Evolutionary conservation across 2,888 invertebrate species (phyloP).

Genomic region (Acrocera orbiculus): DNA sequence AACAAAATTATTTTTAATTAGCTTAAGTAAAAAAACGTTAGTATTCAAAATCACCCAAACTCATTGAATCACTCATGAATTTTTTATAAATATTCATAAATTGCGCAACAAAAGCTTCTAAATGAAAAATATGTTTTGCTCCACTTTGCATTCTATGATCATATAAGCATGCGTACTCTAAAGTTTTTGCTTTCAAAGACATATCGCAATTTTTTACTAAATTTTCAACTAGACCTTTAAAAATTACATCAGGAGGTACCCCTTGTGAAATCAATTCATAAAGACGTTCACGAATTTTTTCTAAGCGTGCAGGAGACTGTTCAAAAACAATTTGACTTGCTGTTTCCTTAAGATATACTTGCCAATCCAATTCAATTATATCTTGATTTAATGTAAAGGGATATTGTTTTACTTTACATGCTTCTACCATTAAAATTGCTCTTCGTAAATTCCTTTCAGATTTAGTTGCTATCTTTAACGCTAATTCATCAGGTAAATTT

Average conservation of each 20-base stretch:
- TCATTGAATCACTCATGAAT: constrained; percentile 35
- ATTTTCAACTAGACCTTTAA: constrained; percentile 68
- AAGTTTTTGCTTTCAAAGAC: constrained; percentile 68
- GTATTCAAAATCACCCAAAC: constrained; percentile 27
- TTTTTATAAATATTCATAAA: constrained; percentile 91
- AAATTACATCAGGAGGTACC: constrained; percentile 83
- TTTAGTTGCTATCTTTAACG: constrained; percentile 54
- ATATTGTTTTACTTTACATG: constrained; percentile 81
- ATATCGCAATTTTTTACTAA: constrained; percentile 80
- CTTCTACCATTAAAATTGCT: constrained; percentile 85
- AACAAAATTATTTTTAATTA: no score
- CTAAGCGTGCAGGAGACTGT: constrained; percentile 68
- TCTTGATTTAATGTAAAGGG: constrained; percentile 65
- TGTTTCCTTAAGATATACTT: constrained; percentile 67
- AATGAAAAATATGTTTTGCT: constrained; percentile 86
- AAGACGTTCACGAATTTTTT: constrained; percentile 68
- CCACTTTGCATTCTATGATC: constrained; percentile 87
- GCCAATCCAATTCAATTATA: constrained; percentile 85
- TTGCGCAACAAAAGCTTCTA: constrained; percentile 92
- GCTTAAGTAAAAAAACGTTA: no score
- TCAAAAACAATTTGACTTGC: constrained; percentile 71
- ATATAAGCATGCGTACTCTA: constrained; percentile 70
- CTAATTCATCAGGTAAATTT: constrained; percentile 55
- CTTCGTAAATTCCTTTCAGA: constrained; percentile 79
- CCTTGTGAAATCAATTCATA: constrained; percentile 90